Conservation (phyloP, 2,888 invertebrate genomes). For the Andrena trimmerana region DNA sequence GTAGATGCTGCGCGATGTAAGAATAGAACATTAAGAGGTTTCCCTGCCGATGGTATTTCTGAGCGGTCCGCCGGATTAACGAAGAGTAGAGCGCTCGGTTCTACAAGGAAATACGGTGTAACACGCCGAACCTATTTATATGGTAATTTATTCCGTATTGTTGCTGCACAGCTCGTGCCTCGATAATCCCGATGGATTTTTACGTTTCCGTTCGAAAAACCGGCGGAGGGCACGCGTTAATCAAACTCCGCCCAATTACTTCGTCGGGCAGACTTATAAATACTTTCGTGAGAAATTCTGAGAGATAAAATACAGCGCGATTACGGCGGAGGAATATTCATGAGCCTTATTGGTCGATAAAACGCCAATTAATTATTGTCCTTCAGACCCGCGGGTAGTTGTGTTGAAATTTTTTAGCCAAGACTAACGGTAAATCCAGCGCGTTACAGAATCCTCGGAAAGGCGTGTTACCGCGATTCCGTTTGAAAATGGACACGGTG, state of each 20-base stretch:
- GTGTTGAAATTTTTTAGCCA: background rate
- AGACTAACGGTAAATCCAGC: constrained; percentile 3
- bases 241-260: background rate
- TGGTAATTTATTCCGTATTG: constrained; percentile 58
- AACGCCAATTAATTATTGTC: background rate
- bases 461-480: constrained; percentile 3
- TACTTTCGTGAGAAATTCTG: background rate
- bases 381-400: background rate
- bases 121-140: constrained; percentile 48
- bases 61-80: constrained; percentile 60
- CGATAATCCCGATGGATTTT: constrained; percentile 32
- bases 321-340: background rate
- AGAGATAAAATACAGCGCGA: background rate
- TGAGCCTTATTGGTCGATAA: background rate
- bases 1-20: constrained; percentile 75
- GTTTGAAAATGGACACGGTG: constrained; percentile 31
- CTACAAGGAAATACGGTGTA: constrained; percentile 54
- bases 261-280: background rate
- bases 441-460: background rate
- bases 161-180: constrained; percentile 11
- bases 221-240: background rate
- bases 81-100: constrained; percentile 43
- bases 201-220: background rate
- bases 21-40: constrained; percentile 80
- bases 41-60: constrained; percentile 68